Evolutionary conservation across 2,797 vertebrate species (phyloP).

Genomic region (Nyctalus aviator): DNA sequence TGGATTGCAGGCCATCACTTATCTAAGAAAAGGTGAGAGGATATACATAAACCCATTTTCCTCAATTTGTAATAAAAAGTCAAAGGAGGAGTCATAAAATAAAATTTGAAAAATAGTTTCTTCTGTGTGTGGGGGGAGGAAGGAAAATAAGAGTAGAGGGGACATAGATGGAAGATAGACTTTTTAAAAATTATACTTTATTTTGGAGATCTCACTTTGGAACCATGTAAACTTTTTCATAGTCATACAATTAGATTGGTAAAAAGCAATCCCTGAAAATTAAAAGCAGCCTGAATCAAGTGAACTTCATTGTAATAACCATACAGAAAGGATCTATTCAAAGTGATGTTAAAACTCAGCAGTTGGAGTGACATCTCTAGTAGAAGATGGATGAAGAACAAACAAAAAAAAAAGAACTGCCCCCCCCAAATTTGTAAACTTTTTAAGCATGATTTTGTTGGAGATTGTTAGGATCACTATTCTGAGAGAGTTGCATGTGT

Average conservation of each 20-base stretch:
- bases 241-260: constrained; percentile 31
- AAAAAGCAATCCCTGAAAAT: constrained; percentile 40
- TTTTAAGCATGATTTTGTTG: background rate
- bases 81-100: background rate
- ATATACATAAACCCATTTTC: background rate
- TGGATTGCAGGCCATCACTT: background rate
- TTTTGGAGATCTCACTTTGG: constrained; percentile 58
- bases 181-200: constrained; percentile 17
- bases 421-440: background rate
- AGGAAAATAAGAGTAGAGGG: background rate
- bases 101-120: constrained; percentile 6
- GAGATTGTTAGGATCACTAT: background rate
- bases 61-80: constrained; percentile 29
- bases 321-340: background rate
- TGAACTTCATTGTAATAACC: background rate
- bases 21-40: background rate
- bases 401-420: background rate
- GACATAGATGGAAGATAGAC: background rate
- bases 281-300: constrained; percentile 43
- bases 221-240: constrained; percentile 9
- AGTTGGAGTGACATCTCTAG: background rate
- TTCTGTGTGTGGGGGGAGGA: background rate
- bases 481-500: background rate
- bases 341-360: background rate
- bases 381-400: background rate